These are phyloP conservation scores for Dasypolia templi DNA, from an alignment of 2,888 invertebrate species.

Conservation along the genomic window DNA sequence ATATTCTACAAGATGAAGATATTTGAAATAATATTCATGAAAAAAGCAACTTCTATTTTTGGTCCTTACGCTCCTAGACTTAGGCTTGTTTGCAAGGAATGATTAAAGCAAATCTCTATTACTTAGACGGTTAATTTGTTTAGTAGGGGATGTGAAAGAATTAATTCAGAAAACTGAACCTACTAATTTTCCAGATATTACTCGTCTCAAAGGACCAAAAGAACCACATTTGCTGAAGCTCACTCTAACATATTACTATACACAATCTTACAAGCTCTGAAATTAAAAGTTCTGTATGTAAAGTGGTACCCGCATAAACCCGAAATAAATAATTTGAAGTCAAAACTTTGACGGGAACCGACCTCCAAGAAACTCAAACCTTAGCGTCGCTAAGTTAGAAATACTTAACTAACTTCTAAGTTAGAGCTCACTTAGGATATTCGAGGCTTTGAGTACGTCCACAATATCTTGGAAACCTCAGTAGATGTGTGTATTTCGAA, in stretches of 20 bases:
- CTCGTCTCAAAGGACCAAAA: slow-evolving; percentile 3
- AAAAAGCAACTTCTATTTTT: background rate
- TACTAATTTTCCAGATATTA: too few species aligned
- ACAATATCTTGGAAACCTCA: slow-evolving; percentile 20
- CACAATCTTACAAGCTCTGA: slow-evolving; percentile 1
- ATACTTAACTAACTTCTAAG: slow-evolving; percentile 60
- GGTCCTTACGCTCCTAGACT: background rate
- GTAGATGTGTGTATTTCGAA: slow-evolving; percentile 21
- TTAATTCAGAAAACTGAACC: too few species aligned
- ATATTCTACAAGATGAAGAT: slow-evolving; percentile 12
- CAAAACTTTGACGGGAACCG: slow-evolving; percentile 53
- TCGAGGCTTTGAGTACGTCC: slow-evolving; percentile 28
- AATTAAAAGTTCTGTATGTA: slow-evolving; percentile 49
- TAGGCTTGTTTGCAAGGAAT: too few species aligned
- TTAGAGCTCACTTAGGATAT: slow-evolving; percentile 52
- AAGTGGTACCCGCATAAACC: slow-evolving; percentile 52
- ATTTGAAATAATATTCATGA: background rate
- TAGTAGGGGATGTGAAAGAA: too few species aligned
- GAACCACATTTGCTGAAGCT: background rate
- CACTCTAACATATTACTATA: background rate
- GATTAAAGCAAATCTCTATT: background rate
- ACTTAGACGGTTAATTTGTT: too few species aligned
- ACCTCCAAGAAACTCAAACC: slow-evolving; percentile 36
- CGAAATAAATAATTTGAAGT: slow-evolving; percentile 60
- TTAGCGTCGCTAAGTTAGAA: slow-evolving; percentile 47